Base-by-base conservation (phyloP, 2,888 invertebrate species). In the Drosophila eohydei region DNA sequence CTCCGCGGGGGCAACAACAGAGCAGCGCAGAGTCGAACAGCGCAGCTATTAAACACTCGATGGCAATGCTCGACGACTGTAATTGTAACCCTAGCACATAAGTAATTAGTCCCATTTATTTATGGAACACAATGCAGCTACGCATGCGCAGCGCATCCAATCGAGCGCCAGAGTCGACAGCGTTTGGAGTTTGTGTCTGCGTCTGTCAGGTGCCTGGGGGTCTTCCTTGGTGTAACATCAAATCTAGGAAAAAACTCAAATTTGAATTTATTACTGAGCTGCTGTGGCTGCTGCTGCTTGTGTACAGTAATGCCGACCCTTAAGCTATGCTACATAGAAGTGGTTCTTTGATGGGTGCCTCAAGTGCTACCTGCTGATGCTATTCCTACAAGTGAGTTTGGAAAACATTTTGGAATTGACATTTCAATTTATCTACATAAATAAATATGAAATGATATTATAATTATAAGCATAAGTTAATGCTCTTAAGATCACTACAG, bases 131-230 rank as follows among this genome's bases (percentile, higher is more conserved):
- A 3, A 32, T 38, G 74, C 55, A 16, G 78, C 66, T 74, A 71
- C 89, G 86, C 86, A 74, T 78, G 86, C 86, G 88, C 78, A 77
- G 50, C 54, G 34, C 59, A 34, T 36, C 7, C 40, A 36, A 36
- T 8, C 32, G 51, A 36, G 32, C 43, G 9, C 34, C 9, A 12
- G 5, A 32, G 57, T 12, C 21, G 51, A 34, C 38, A 56, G 58
- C 44, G 54, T 61, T 48, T 57, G 66, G 21, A 46, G 62, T 38
- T 30, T 50, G 43, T 57, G 55, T 63, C 12, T 65, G 46, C 58
- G 46, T 32, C 21, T 60, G 80, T 80, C 89, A 90, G 89, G 89
- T 90, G 90, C 90, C 90, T 89, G 89, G 89, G 89, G 90, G 83
- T 88, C 88, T 54, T 72, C 48, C 58, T 16, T 36, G 52, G 52